Base-by-base conservation (phyloP, 2,888 invertebrate genomes). In the Orchesellides sinensis region DNA sequence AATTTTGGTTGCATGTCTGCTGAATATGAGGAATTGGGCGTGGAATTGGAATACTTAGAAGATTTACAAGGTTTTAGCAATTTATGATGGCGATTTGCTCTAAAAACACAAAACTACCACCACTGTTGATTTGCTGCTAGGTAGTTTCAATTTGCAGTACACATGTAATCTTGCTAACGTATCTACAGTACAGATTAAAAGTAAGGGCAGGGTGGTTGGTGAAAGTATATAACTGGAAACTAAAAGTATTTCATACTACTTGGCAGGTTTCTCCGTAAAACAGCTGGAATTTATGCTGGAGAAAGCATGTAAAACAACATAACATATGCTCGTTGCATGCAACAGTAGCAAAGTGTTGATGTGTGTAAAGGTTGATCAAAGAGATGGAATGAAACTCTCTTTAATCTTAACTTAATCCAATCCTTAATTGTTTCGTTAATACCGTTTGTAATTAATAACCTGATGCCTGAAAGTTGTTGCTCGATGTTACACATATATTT, bases 371-470 rank as follows among this genome's bases (percentile, higher is more conserved):
- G n/a, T n/a, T 59, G 80, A 73, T 73, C 45, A 70, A 25, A 63
- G 77, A n/a, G 49, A 49, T 21, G 49, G 54, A 40, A 25, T 56
- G 56, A 77, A 77, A 70, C 70, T 59, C 66, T 72, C 66, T 80
- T 80, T 80, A 80, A 80, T 80, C 80, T 80, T 61, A 47, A 73
- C 73, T 80, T 80, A 73, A 80, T 80, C 80, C 80, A 56, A 80
- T 73, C 80, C 73, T 80, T 80, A 80, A 80, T 80, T 80, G 80
- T 80, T 80, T 80, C 80, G 73, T 80, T 80, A 73, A 80, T 80
- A 68, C 80, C 66, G 59, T 47, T 17, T 59, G 73, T 80, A 80
- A 80, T 80, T 80, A 80, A 73, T 73, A 80, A 68, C 80, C 56
- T 68, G 68, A 32, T 68, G 75, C 56, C 35, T 49, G 66, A 47